Base-by-base conservation (phyloP, 2,888 invertebrate species). In the Machimus rusticus region DNA sequence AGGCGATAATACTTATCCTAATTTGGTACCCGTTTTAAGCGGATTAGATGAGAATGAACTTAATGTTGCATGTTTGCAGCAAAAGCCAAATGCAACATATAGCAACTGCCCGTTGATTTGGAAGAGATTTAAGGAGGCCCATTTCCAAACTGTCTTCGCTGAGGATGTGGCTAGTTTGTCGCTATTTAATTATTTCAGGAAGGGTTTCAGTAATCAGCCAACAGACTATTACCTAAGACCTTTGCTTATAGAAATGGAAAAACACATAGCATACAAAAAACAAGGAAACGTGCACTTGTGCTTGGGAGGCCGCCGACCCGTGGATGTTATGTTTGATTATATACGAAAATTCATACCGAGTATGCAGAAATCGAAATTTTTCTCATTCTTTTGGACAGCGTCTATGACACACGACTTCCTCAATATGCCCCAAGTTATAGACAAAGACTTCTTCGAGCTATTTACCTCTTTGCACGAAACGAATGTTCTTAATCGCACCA, bases 1-100 rank as follows among this genome's bases (percentile, higher is more conserved):
- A 9, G 99, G 95, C 3, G 98, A 98, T 92, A 99, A 98, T 92
- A 98, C 98, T 0, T 98, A 97, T 91, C 98, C 98, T 0, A 99
- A 99, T 92, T 92, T 99, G 88, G 94, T 96, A 8, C 96, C 98
- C 0, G 94, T 97, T 88, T 93, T 98, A 14, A 95, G 95, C 2
- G 98, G 98, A 0, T 91, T 95, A 74, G 94, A 94, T 74, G 95
- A 95, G 39, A 93, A 93, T 0, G 96, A 97, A 90, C 91, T 97
- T 77, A 93, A 93, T 82, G 93, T 93, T 87, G 93, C 92, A 0
- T 97, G 97, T 90, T 95, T 96, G 94, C 94, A 94, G 0, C 93
- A 93, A 16, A 86, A 89, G 37, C 91, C 93, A 0, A 92, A 92
- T 76, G 93, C 94, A 0, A 94, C 94, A 28, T 97, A 96, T 91